Conservation (phyloP, 2,797 vertebrate genomes). For the Alectoris magna region DNA sequence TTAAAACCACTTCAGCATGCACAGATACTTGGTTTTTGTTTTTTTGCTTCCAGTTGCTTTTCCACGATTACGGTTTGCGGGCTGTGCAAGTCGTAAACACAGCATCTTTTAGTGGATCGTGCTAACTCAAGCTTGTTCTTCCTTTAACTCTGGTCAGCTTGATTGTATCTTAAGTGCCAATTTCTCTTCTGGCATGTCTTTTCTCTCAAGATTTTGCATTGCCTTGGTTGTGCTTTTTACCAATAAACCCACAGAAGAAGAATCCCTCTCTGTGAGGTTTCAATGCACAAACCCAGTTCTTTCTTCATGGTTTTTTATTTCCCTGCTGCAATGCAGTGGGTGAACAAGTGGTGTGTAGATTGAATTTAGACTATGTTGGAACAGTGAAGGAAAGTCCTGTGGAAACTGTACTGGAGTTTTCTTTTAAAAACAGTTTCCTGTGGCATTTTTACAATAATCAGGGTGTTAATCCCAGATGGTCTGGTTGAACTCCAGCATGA, state of each 20-base stretch:
- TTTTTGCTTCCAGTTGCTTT: background rate
- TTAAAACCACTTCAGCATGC: background rate
- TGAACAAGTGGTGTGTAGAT: background rate
- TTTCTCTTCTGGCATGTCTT: background rate
- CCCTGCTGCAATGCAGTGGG: background rate
- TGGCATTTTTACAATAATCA: background rate
- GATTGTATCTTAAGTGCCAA: background rate
- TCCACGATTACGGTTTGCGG: background rate
- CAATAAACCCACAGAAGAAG: background rate
- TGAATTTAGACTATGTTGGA: background rate
- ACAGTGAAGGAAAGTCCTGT: conserved; percentile 36
- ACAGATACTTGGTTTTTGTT: background rate
- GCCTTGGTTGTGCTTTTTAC: background rate
- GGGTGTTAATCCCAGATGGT: conserved; percentile 39
- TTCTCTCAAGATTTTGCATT: background rate
- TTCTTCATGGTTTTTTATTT: conserved; percentile 8
- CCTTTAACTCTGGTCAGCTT: background rate
- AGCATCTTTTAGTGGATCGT: background rate
- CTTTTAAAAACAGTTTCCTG: background rate
- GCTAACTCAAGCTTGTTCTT: background rate
- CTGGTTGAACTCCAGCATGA: background rate
- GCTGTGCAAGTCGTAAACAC: background rate
- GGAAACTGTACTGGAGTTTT: background rate
- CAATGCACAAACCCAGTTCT: background rate
- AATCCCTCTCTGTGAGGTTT: background rate